Percentiles rank a stretch among this genome's conserved stretches.
Conservation (phyloP, 2,797 vertebrate species). For the Cyprinella venusta region DNA sequence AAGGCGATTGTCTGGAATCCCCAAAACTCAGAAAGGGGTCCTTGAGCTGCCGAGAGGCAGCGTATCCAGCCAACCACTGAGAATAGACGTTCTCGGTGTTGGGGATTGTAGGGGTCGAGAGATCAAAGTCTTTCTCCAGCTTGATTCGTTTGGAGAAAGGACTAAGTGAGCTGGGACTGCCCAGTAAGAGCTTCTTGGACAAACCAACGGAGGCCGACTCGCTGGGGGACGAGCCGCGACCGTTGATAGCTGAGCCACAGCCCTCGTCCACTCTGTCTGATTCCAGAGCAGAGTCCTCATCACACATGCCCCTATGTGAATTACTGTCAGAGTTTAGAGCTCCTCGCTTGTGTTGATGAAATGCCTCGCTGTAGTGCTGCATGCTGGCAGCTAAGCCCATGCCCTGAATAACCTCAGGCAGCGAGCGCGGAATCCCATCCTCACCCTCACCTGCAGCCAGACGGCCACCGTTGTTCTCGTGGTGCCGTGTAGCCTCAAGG, state of each 20-base stretch:
- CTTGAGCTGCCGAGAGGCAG: constrained; percentile 98
- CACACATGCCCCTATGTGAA: constrained; percentile 89
- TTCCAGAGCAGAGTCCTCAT: constrained; percentile 91
- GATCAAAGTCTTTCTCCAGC: constrained; percentile 98
- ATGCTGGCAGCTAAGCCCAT: constrained; percentile 97
- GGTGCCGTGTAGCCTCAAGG: constrained; percentile 90
- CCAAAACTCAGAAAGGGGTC: constrained; percentile 99
- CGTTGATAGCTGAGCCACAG: constrained; percentile 85
- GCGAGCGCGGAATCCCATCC: constrained; percentile 85
- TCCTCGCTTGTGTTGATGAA: constrained; percentile 94
- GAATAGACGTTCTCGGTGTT: constrained; percentile 99
- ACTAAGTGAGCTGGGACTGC: constrained; percentile 96
- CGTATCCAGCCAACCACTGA: constrained; percentile 97
- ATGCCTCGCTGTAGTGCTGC: constrained; percentile 99
- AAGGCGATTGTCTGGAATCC: constrained; percentile 99
- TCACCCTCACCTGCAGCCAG: constrained; percentile 64
- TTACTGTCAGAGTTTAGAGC: constrained; percentile 86
- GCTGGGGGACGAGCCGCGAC: constrained; percentile 92
- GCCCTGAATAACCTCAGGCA: constrained; percentile 97
- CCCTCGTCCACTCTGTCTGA: constrained; percentile 92
- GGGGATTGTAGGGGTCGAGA: constrained; percentile 94
- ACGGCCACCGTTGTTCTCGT: constrained; percentile 84
- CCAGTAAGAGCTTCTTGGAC: constrained; percentile 97
- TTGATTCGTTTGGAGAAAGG: constrained; percentile 99
- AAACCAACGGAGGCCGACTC: constrained; percentile 94